These are phyloP conservation scores for Macroglossus sobrinus DNA, from an alignment of 2,113 vertebrate genomes.

Conservation along the genomic window DNA sequence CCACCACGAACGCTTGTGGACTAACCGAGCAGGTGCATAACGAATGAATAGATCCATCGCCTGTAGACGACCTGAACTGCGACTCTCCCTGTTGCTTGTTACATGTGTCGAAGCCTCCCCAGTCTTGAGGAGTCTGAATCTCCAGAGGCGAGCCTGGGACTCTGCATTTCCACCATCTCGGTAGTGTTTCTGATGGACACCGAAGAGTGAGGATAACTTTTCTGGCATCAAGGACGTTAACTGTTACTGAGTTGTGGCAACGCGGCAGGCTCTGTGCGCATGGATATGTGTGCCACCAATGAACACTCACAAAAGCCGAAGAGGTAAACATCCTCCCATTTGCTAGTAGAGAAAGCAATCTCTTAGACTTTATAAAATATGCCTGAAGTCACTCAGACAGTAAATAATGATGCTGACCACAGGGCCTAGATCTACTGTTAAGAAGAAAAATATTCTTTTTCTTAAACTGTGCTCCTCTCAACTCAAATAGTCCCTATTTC, in stretches of 20 bases:
- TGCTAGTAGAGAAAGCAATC: background rate
- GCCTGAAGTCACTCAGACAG: background rate
- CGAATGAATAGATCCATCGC: rapidly evolving
- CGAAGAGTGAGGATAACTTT: background rate
- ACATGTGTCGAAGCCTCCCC: background rate
- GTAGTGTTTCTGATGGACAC: background rate
- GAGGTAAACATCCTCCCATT: background rate
- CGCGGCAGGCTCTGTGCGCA: background rate
- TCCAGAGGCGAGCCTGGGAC: background rate
- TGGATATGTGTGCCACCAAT: no score
- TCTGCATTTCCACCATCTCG: background rate
- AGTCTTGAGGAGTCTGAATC: background rate
- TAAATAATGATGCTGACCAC: background rate
- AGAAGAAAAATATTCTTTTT: background rate
- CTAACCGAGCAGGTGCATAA: background rate
- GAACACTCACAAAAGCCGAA: background rate
- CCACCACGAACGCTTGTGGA: background rate
- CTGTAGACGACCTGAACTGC: rapidly evolving
- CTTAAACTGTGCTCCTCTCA: background rate
- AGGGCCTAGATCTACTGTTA: background rate
- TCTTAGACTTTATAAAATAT: background rate
- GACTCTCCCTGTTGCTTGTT: background rate
- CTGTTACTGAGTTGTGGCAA: no score
- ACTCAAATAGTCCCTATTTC: background rate
- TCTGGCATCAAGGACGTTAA: background rate